Evolutionary conservation across 2,888 invertebrate species (phyloP), one percentile per base, ranked within the genome.

Genomic region (Formica aserva): DNA sequence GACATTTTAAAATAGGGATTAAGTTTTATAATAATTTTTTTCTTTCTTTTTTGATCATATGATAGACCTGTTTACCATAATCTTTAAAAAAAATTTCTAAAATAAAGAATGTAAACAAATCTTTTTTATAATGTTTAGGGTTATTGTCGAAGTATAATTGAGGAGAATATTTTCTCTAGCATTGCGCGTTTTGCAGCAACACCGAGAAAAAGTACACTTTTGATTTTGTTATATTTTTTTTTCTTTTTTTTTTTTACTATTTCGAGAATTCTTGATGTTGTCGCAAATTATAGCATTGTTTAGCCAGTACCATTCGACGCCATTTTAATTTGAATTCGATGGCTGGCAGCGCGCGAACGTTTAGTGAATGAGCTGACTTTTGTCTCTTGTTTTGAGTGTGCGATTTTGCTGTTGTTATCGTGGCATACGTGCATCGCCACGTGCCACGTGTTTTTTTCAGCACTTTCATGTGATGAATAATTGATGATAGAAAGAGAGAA

Each of bases 321-420:
- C 26, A 45, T 82, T 41, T 66, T 13, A 62, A 13, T 66, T 57
- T 22, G 22, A 60, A 60, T 60, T 60, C n/a, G 63, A 81, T 92
- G 92, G 92, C 90, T 91, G 86, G 92, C 92, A 90, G 91, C 90
- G 94, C 93, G 94, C 93, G 92, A 91, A 80, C 32, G 75, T 91
- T 83, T 92, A 89, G 76, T 85, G 87, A 86, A 87, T 89, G 86
- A 85, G 87, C 81, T 85, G 78, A 63, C n/a, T 83, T 45, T 67
- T 83, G 63, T 86, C 83, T 86, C 74, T 69, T 83, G 82, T 82
- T 86, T 87, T 72, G 35, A 3, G 9, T 80, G 72, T 86, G 45
- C 13, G 52, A 69, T 15, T 76, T 52, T 29, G 60, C 48, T 66
- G 52, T 80, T 77, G 45, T 85, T 52, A 74, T 32, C 18, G 22